These are phyloP conservation scores for Cerastis rubricosa DNA, from an alignment of 2,888 invertebrate genomes.

Conservation along the genomic window DNA sequence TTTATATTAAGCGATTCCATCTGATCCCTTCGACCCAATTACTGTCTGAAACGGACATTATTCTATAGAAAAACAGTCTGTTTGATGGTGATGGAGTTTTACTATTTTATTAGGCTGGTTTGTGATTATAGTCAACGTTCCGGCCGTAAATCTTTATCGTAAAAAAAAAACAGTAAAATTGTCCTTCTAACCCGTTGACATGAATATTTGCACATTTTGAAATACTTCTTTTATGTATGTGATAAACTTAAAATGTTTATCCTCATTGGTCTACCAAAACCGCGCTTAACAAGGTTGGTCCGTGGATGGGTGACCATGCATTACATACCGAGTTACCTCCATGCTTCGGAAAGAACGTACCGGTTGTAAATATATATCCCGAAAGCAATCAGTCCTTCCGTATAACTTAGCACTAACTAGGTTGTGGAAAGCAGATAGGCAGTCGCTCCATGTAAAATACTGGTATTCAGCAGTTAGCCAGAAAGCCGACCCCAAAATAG, in stretches of 20 bases:
- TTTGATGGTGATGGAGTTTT: slow-evolving; percentile 24
- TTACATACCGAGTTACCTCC: no score
- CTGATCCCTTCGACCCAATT: slow-evolving; percentile 38
- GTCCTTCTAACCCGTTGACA: slow-evolving; percentile 38
- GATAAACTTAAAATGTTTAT: background rate
- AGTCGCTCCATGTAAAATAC: no score
- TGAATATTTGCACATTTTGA: background rate
- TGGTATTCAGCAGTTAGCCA: no score
- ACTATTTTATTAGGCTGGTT: slow-evolving; percentile 35
- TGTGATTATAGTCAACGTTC: slow-evolving; percentile 11
- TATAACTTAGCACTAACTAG: no score
- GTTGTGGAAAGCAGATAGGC: no score
- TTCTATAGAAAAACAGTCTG: slow-evolving; percentile 6
- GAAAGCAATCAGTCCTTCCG: no score
- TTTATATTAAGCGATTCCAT: slow-evolving; percentile 15
- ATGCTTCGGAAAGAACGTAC: no score
- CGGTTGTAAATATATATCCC: no score
- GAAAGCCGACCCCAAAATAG: no score
- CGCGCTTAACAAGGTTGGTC: no score
- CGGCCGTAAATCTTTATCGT: slow-evolving; percentile 21
- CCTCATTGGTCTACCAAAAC: no score
- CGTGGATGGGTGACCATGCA: no score
- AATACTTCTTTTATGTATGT: slow-evolving; percentile 10
- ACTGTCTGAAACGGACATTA: slow-evolving; percentile 7
- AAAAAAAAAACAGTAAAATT: slow-evolving; percentile 18